Base-by-base conservation (phyloP, 2,113 vertebrate genomes). In the Scartelaos histophorus region DNA sequence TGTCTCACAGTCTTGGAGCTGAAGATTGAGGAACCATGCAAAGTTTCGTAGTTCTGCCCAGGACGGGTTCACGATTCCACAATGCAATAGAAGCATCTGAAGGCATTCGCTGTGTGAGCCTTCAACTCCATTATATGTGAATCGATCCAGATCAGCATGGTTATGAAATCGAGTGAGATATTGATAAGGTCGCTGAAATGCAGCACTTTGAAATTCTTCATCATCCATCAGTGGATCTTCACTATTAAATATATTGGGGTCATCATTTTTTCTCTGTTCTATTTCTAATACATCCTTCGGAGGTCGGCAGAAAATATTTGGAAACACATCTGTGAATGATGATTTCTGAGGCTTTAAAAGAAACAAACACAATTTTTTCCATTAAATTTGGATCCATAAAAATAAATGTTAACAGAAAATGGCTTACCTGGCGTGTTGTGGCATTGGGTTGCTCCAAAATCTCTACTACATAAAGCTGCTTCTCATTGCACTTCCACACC, bases 41-140 rank as follows among this genome's bases (percentile, higher is more conserved):
- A 99, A 99, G 84, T 99, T 98, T 34, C 90, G 90, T 34, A 99
- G 90, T 71, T 99, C 97, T 45, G 95, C 88, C 97, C 98, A 99
- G 43, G 97, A 97, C 1, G 98, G 98, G 69, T 98, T 91, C 0
- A 84, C 0, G 0, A 98, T 70, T 2, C 97, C 97, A 0, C 97
- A 99, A 83, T 94, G 92, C 49, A 98, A 70, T 13, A 99, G 94
- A 74, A 99, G 80, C 45, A 94, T 86, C 87, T 98, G 96, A 15
- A 99, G 89, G 46, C 98, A 99, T 58, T 96, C 93, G 0, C 78
- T 86, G 0, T 95, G 95, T 43, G 89, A 93, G 45, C 95, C 97
- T 65, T 97, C 95, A 69, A 95, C 85, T 0, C 35, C 5, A 1
- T 62, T 0, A 6, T 96, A 98, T 3, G 2, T 2, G 79, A 97